These are phyloP conservation scores for Cancer borealis DNA, from an alignment of 2,888 invertebrate species.

Conservation along the genomic window DNA sequence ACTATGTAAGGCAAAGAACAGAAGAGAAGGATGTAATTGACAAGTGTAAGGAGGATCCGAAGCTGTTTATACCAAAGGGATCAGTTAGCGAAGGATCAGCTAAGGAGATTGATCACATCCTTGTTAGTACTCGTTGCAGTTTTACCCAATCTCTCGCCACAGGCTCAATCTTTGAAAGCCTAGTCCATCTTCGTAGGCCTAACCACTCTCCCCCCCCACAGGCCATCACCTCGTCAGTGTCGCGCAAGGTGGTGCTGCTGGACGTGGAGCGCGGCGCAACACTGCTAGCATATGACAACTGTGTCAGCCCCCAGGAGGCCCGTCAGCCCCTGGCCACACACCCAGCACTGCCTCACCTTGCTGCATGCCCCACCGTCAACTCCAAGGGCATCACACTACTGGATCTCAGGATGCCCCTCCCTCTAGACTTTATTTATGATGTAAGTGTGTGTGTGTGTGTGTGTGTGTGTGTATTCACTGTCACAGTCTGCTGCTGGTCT, in stretches of 20 bases:
- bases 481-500: no score
- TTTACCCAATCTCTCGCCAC: no score
- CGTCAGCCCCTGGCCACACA: conserved; percentile 81
- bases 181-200: no score
- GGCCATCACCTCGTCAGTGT: conserved; percentile 82
- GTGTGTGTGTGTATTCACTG: no score
- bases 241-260: conserved; percentile 81
- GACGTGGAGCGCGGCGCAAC: conserved; percentile 82
- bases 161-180: no score
- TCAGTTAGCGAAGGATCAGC: no score
- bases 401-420: conserved; percentile 82
- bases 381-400: conserved; percentile 82
- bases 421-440: conserved; percentile 82
- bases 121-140: no score
- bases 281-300: conserved; percentile 81
- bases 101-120: no score
- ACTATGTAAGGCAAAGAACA: no score
- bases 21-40: no score
- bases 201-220: conserved; percentile 75
- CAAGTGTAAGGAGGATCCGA: no score
- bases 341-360: conserved; percentile 81
- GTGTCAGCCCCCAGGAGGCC: conserved; percentile 81
- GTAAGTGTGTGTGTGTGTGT: conserved; percentile 79
- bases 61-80: no score
- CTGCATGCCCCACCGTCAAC: conserved; percentile 81